Evolutionary conservation across 2,888 invertebrate species (phyloP).

Genomic region (Azorinus chamasolen): DNA sequence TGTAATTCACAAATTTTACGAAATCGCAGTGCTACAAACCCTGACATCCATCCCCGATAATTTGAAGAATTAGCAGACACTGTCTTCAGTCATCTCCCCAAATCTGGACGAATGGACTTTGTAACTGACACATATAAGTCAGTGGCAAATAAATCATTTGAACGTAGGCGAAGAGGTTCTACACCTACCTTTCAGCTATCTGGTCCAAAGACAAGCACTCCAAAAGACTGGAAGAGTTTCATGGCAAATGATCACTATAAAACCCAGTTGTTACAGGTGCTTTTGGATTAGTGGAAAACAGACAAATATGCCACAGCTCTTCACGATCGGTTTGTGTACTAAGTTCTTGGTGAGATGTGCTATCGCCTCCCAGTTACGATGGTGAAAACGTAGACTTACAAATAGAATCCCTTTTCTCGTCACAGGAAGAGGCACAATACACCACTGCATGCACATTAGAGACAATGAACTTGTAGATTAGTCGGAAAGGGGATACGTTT

Average conservation of each 20-base stretch:
- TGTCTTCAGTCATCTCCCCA: slow-evolving; percentile 11
- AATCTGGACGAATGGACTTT: slow-evolving; percentile 21
- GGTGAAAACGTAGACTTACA: neutral
- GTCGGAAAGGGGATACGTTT: too few species aligned
- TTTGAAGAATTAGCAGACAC: slow-evolving; percentile 35
- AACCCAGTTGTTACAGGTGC: slow-evolving; percentile 18
- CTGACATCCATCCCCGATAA: slow-evolving; percentile 13
- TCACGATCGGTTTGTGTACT: neutral
- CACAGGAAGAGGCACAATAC: slow-evolving; percentile 38
- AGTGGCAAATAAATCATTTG: slow-evolving; percentile 4
- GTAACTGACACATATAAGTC: slow-evolving; percentile 22
- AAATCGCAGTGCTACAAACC: slow-evolving; percentile 33
- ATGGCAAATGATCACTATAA: slow-evolving; percentile 41
- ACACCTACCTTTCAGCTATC: slow-evolving; percentile 4
- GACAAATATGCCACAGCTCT: slow-evolving; percentile 22
- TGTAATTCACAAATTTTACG: slow-evolving; percentile 23
- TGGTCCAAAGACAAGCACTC: slow-evolving; percentile 28
- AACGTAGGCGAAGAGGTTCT: slow-evolving; percentile 4
- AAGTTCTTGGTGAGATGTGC: slow-evolving; percentile 16
- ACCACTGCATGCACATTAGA: slow-evolving; percentile 1
- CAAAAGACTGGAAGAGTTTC: slow-evolving; percentile 38
- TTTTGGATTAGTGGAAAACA: slow-evolving; percentile 19
- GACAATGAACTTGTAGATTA: too few species aligned
- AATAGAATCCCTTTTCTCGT: slow-evolving; percentile 8
- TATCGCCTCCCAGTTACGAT: slow-evolving; percentile 15